phyloP scores from a whole-genome alignment of 2,797 vertebrate species.

The Acipenser ruthenus region DNA sequence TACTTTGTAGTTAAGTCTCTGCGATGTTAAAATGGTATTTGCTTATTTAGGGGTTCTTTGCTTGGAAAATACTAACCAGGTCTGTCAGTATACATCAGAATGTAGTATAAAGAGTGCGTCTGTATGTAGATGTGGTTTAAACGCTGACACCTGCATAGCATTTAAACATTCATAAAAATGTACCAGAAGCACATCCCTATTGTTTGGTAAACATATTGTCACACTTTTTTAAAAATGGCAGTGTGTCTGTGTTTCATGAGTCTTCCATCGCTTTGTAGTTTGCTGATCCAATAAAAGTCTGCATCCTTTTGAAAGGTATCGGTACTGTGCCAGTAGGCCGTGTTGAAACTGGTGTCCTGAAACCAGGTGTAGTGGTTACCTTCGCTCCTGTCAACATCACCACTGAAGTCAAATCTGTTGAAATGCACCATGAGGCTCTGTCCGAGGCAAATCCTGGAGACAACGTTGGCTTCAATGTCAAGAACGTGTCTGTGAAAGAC shows the following conservation, averaged over 20 bases:
- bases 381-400: slow-evolving; percentile 68
- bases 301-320: slow-evolving; percentile 46
- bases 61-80: too few species aligned
- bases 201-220: neutral
- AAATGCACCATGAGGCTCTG: slow-evolving; percentile 72
- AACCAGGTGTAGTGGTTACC: slow-evolving; percentile 65
- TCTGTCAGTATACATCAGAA: too few species aligned
- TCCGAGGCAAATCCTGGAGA: slow-evolving; percentile 60
- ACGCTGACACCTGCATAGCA: too few species aligned
- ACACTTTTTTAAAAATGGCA: neutral
- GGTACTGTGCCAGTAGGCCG: slow-evolving; percentile 68
- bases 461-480: slow-evolving; percentile 68
- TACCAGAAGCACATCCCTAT: neutral
- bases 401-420: slow-evolving; percentile 70
- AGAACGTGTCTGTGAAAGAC: slow-evolving; percentile 67
- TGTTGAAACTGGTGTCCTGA: slow-evolving; percentile 60
- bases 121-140: too few species aligned
- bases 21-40: too few species aligned
- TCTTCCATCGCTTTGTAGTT: neutral
- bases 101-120: too few species aligned
- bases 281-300: neutral
- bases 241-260: neutral
- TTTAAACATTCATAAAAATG: neutral
- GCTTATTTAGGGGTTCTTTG: too few species aligned
- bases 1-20: too few species aligned